phyloP scores from a whole-genome alignment of 1,140 invertebrate genomes.

The Bombus cullumanus region DNA sequence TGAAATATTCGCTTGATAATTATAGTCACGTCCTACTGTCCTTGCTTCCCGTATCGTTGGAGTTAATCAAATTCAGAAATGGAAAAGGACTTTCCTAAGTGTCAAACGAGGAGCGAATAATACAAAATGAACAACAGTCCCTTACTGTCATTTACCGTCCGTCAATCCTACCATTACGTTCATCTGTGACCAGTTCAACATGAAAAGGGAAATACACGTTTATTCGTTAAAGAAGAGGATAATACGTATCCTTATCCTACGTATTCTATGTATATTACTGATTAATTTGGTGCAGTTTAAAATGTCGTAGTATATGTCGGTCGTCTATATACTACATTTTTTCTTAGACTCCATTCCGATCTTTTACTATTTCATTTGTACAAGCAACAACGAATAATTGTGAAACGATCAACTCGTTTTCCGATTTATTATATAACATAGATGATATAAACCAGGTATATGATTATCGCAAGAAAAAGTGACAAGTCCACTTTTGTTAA shows the following conservation, averaged over 20 bases:
- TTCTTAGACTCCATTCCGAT: neutral
- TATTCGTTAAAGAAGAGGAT: no score
- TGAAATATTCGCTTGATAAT: constrained; percentile 20
- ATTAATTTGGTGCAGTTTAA: neutral
- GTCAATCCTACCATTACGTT: neutral
- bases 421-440: no score
- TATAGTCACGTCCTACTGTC: neutral
- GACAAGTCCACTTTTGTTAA: no score
- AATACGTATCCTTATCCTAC: neutral
- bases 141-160: constrained; percentile 1
- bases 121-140: constrained; percentile 3
- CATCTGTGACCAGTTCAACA: neutral
- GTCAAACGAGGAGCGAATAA: constrained; percentile 32
- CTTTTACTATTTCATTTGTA: neutral
- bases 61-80: constrained; percentile 55
- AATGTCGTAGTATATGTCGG: neutral
- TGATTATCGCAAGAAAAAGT: no score
- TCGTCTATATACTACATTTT: no score
- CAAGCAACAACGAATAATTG: no score
- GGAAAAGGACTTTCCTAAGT: constrained; percentile 32
- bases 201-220: neutral
- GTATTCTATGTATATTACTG: neutral
- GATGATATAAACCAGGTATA: no score
- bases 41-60: constrained; percentile 5
- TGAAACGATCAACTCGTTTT: no score